A percentile compares a stretch with the other conserved stretches of the same genome.
These are phyloP conservation scores for Scyliorhinus canicula DNA, from an alignment of 2,797 vertebrate species.

Conservation along the genomic window DNA sequence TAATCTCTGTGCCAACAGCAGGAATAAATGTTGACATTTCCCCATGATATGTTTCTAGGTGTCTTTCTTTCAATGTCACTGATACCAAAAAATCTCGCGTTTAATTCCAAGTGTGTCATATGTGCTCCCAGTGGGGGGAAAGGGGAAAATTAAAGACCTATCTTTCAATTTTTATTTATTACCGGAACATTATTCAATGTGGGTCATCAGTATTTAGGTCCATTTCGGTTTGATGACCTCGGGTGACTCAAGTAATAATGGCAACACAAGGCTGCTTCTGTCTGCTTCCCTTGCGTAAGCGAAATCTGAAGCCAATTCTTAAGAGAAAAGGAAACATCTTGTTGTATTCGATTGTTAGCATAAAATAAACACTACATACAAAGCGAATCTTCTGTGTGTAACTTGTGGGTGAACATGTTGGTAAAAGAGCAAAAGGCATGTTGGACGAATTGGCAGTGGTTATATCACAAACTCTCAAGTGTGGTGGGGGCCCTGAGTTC, in stretches of 20 bases:
- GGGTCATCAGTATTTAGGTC: not conserved
- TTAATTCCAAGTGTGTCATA: not conserved
- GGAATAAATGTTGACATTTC: not conserved
- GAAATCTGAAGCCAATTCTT: not conserved
- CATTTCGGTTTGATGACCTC: not conserved
- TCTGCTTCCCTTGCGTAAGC: not conserved
- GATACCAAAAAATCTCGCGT: not conserved
- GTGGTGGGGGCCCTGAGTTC: not conserved
- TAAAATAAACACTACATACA: not conserved
- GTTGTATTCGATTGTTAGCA: not conserved
- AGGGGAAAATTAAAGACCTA: not conserved
- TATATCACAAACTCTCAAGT: not conserved
- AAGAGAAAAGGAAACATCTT: not conserved
- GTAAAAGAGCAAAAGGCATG: not conserved
- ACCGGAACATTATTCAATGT: not conserved
- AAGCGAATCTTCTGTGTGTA: not conserved
- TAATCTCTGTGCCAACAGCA: not conserved
- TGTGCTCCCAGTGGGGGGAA: too few species aligned
- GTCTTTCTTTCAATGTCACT: not conserved
- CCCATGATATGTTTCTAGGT: too few species aligned
- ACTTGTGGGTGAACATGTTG: not conserved
- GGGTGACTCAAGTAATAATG: not conserved
- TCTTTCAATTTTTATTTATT: not conserved
- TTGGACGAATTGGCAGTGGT: not conserved
- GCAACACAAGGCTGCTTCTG: not conserved